Evolutionary conservation across 2,113 vertebrate genomes (phyloP), one percentile per base, ranked within the genome.

Genomic region (Cynoglossus semilaevis): DNA sequence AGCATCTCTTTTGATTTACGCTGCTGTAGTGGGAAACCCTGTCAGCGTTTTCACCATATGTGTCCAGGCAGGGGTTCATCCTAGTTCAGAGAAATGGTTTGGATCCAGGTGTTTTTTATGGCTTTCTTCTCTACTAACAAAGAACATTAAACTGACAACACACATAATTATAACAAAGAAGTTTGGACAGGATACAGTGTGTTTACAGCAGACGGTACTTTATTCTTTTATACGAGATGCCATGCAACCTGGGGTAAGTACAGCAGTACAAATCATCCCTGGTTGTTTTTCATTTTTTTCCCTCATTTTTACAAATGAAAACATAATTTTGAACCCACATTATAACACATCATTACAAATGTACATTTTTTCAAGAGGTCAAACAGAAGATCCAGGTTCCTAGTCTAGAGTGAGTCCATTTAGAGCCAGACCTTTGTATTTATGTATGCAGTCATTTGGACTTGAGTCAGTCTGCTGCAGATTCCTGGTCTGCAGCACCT

Each of bases 181-280:
- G 52, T 49, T 34, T 14, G 14, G 15, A 7, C 19, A 41, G 45
- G 15, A 29, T 29, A 40, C 44, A 51, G n/a, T 15, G 29, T 58
- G 47, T 61, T 72, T 59, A 17, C 52, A 51, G 42, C 59, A 52
- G 10, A 34, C 16, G 17, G 3, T 45, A 37, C 15, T 63, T 76
- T 83, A 63, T 67, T 66, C 45, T 36, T 35, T 62, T 7, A 72
- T 45, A 54, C 41, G 41, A 76, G 63, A 58, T 42, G 8, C 40
- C 50, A 51, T 63, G 34, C 42, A 49, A 62, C 43, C 55, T 34
- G 15, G 47, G 54, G 45, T 76, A 67, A 78, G 72, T 74, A 55
- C 74, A 54, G 58, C 63, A 59, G 37, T 71, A 49, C 62, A 74
- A 64, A 76, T 83, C 47, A 74, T 70, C 52, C 34, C 44, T 48